Percentiles rank a stretch among this genome's conserved stretches.
Conservation (phyloP, 1,140 invertebrate genomes). For the Rhagoletis zephyria region DNA sequence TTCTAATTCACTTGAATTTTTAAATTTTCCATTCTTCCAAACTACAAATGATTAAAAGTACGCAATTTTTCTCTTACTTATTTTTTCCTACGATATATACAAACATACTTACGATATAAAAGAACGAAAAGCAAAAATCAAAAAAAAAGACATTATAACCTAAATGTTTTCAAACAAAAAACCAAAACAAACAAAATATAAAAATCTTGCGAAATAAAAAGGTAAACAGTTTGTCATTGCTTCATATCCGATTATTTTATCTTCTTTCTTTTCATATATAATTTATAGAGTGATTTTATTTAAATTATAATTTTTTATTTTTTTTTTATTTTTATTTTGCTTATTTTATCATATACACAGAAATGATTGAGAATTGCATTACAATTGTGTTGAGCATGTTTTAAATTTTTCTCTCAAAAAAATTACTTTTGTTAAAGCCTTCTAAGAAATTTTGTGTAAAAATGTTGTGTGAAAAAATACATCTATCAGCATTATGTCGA, state of each 20-base stretch:
- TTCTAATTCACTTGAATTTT: slow-evolving; percentile 49
- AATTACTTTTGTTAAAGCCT: too few relatives aligned
- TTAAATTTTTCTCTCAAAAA: background rate
- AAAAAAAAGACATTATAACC: slow-evolving; percentile 31
- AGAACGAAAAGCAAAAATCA: background rate
- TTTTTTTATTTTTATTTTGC: background rate
- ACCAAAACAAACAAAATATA: slow-evolving; percentile 44
- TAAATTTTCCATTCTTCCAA: slow-evolving; percentile 26
- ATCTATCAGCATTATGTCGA: too few relatives aligned
- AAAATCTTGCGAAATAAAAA: slow-evolving; percentile 52
- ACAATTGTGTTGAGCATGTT: background rate
- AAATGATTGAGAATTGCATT: background rate
- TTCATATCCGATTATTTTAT: slow-evolving; percentile 57
- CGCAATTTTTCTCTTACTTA: slow-evolving; percentile 72
- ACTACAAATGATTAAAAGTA: slow-evolving; percentile 70
- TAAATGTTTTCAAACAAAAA: slow-evolving; percentile 62
- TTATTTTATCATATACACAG: background rate
- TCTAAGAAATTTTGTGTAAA: too few relatives aligned
- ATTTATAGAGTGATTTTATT: background rate
- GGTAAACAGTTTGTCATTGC: slow-evolving; percentile 41
- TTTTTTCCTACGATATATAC: slow-evolving; percentile 70
- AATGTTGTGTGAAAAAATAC: too few relatives aligned
- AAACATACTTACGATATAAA: slow-evolving; percentile 48
- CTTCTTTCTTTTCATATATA: slow-evolving; percentile 59
- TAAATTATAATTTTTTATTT: background rate